Evolutionary conservation across 2,888 invertebrate genomes (phyloP).

Genomic region (Adela reaumurella): DNA sequence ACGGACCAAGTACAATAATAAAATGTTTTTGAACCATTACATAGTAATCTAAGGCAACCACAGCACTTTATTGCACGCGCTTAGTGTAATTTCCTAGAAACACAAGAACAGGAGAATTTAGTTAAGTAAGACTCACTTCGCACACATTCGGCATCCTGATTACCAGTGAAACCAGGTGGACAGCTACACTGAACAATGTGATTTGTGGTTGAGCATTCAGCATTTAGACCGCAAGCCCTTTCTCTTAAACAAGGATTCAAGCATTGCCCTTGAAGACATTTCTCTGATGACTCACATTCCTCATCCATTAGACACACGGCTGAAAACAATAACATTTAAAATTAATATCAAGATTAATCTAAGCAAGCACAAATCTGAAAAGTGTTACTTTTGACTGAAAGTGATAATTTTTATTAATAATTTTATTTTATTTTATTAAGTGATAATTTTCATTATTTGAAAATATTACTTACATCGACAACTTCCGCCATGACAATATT

Average conservation of each 20-base stretch:
- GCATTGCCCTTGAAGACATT: conserved; percentile 80
- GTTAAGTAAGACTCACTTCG: conserved; percentile 59
- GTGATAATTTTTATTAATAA: too few relatives aligned
- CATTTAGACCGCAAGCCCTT: conserved; percentile 80
- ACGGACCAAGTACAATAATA: too few relatives aligned
- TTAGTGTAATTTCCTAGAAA: too few relatives aligned
- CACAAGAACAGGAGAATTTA: too few relatives aligned
- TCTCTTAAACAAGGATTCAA: conserved; percentile 72
- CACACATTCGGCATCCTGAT: conserved; percentile 79
- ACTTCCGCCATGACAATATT: conserved; percentile 75
- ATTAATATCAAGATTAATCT: too few relatives aligned
- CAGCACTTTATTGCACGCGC: not conserved
- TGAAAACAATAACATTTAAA: conserved; percentile 28
- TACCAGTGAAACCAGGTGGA: conserved; percentile 82
- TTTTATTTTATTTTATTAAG: too few relatives aligned
- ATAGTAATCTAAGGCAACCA: not conserved
- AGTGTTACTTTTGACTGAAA: too few relatives aligned
- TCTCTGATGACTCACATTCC: conserved; percentile 76
- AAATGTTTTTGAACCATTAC: not conserved
- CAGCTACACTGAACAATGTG: conserved; percentile 80
- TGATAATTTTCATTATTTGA: too few relatives aligned
- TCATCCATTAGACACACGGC: conserved; percentile 74
- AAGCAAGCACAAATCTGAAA: too few relatives aligned
- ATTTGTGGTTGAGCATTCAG: conserved; percentile 66
- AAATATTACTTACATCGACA: conserved; percentile 81